These are phyloP conservation scores for Entomyzon cyanotis DNA, from an alignment of 2,113 vertebrate species.

Conservation along the genomic window DNA sequence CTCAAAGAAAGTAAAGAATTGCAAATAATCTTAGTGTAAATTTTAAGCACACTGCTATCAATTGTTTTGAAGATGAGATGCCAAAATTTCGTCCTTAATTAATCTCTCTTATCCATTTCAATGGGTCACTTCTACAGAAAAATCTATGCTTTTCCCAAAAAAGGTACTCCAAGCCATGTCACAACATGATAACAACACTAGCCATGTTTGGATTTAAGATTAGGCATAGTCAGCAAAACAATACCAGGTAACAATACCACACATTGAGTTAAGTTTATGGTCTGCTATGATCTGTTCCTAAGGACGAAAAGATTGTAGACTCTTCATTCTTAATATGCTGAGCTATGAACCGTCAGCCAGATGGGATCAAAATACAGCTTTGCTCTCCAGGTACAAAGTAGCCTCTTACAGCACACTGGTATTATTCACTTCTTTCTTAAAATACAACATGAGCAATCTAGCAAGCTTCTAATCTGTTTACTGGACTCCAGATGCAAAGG, in stretches of 20 bases:
- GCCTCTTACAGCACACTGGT: neutral
- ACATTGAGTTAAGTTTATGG: neutral
- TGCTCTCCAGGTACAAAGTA: neutral
- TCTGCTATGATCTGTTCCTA: neutral
- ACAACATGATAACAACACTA: neutral
- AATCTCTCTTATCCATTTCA: neutral
- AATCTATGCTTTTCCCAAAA: neutral
- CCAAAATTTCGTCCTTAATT: neutral
- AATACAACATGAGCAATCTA: neutral
- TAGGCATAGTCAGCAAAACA: neutral
- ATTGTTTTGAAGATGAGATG: neutral
- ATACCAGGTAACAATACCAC: neutral
- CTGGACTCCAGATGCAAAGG: neutral
- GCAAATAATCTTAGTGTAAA: neutral
- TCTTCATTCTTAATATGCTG: neutral
- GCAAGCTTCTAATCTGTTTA: constrained; percentile 44
- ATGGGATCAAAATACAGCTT: neutral
- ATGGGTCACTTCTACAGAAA: neutral
- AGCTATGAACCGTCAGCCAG: neutral
- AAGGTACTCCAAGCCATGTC: neutral
- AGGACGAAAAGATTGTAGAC: neutral
- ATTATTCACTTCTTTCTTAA: neutral
- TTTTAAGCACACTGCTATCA: neutral
- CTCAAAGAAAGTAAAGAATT: neutral
- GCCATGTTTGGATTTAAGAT: neutral